Evolutionary conservation across 2,888 invertebrate species (phyloP).

Genomic region (Cyaniris semiargus): DNA sequence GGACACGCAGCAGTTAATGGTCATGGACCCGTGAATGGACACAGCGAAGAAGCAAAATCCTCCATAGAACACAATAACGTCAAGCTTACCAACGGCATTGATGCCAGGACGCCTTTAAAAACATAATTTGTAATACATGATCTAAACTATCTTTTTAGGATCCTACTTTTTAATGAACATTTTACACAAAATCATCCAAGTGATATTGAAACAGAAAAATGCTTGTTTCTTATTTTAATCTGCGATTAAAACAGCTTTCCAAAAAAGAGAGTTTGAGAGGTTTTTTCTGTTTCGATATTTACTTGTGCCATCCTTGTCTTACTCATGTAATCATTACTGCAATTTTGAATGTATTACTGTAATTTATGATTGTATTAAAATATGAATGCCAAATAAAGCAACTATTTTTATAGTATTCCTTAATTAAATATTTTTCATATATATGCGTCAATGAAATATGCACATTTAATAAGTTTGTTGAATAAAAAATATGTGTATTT

Average conservation of each 20-base stretch:
- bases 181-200: constrained; percentile 52
- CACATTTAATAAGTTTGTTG: constrained; percentile 43
- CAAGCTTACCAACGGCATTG: constrained; percentile 36
- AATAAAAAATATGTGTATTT: constrained; percentile 58
- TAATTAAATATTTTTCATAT: constrained; percentile 54
- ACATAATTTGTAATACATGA: constrained; percentile 40
- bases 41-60: constrained; percentile 47
- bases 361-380: constrained; percentile 22
- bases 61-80: constrained; percentile 47
- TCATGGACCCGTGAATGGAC: constrained; percentile 46
- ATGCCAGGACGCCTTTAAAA: constrained; percentile 67
- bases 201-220: constrained; percentile 27
- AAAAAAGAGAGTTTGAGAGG: neutral
- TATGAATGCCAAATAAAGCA: constrained; percentile 71
- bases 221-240: neutral
- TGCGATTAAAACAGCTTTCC: neutral
- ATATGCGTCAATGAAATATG: constrained; percentile 46
- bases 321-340: constrained; percentile 45
- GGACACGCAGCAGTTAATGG: constrained; percentile 38
- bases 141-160: constrained; percentile 61
- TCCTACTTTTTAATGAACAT: constrained; percentile 65
- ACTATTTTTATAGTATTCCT: constrained; percentile 75
- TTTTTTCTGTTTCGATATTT: constrained; percentile 9
- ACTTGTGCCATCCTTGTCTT: constrained; percentile 30
- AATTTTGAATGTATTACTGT: constrained; percentile 20